Evolutionary conservation across 2,797 vertebrate genomes (phyloP).

Genomic region (Anas bahamensis): DNA sequence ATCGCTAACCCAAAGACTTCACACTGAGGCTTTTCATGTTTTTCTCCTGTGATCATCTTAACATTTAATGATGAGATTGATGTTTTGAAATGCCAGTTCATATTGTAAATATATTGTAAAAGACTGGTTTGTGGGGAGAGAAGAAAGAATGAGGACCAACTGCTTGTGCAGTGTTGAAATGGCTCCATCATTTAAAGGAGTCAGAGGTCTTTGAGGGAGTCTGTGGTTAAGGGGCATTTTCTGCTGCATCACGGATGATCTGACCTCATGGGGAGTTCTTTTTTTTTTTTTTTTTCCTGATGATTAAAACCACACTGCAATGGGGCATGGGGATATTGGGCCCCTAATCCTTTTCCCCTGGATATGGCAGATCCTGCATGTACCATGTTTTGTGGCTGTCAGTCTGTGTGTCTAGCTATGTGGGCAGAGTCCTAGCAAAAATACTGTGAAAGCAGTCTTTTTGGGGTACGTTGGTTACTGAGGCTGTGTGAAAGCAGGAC

Average conservation of each 20-base stretch:
- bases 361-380: neutral
- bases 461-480: neutral
- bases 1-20: neutral
- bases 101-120: neutral
- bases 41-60: neutral
- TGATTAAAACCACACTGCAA: neutral
- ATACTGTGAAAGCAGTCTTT: neutral
- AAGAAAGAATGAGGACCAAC: neutral
- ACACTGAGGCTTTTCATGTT: neutral
- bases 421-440: neutral
- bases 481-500: neutral
- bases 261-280: neutral
- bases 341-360: neutral
- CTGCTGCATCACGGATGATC: neutral
- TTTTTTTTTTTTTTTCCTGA: neutral
- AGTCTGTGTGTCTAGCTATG: rapidly evolving
- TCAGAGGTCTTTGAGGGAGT: neutral
- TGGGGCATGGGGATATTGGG: neutral
- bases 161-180: neutral
- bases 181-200: neutral
- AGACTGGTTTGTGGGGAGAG: neutral
- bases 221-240: neutral
- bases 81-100: neutral
- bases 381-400: neutral
- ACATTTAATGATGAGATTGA: neutral